Conservation (phyloP, 2,888 invertebrate genomes). For the Sthenelais limicola region DNA sequence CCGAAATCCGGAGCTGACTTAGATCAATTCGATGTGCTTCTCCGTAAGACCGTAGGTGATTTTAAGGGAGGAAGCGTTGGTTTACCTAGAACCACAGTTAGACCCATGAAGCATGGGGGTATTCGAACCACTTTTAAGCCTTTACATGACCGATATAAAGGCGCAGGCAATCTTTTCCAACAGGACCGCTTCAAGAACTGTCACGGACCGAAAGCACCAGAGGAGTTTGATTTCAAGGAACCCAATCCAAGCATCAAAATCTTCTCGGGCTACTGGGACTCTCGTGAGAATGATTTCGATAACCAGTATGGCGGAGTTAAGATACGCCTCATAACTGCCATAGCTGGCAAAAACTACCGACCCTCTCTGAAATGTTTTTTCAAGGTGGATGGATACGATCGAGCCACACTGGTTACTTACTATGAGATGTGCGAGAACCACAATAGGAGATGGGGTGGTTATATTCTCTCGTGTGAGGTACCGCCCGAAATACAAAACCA, state of each 20-base stretch:
- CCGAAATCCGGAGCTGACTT: too few species aligned
- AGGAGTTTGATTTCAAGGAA: conserved; percentile 49
- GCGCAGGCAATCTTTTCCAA: background rate
- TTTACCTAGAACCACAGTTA: too few species aligned
- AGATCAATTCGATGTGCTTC: too few species aligned
- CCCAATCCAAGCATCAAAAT: conserved; percentile 53
- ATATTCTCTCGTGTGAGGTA: conserved; percentile 65
- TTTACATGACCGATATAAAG: too few species aligned
- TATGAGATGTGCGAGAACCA: conserved; percentile 72
- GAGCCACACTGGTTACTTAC: conserved; percentile 40
- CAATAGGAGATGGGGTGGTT: conserved; percentile 64
- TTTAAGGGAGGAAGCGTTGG: too few species aligned
- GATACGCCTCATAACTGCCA: conserved; percentile 49
- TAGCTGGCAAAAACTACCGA: background rate
- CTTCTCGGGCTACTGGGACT: conserved; percentile 65
- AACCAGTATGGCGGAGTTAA: conserved; percentile 45
- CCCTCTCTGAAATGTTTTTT: conserved; percentile 21
- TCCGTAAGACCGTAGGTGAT: too few species aligned
- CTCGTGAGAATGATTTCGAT: conserved; percentile 56
- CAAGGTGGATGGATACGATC: background rate
- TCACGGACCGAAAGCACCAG: background rate
- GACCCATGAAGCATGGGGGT: too few species aligned
- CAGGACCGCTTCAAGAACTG: background rate
- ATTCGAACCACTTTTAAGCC: too few species aligned
- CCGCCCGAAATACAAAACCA: conserved; percentile 47